Base-by-base conservation (phyloP, 2,888 invertebrate species). In the Gibbula magus region DNA sequence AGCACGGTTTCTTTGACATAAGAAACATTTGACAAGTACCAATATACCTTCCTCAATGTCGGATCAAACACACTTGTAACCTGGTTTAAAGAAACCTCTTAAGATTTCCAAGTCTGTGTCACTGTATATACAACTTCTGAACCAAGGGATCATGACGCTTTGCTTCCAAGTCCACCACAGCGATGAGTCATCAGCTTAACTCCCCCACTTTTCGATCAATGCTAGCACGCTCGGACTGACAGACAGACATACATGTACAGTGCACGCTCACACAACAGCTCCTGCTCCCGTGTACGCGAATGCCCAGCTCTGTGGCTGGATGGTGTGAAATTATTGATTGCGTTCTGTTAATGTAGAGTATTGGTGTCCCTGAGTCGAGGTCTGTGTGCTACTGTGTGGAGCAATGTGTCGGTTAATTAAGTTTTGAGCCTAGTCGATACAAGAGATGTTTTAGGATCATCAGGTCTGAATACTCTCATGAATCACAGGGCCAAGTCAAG, bases 381-480 rank as follows among this genome's bases (percentile, higher is more conserved):
- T 29, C 70, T 32, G 20, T 10, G 39, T 20, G 35, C 35, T 70
- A 70, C 35, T 20, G 35, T 70, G 70, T 70, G 70, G 20, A 70
- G 70, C 70, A 39, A 70, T 70, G 70, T 70, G 70, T 35, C 20
- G 70, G 35, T 39, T 70, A 70, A 70, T 70, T 70, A 70, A 32
- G 70, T 70, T 70, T 70, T 32, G 20, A 39, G 20, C 70, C 39
- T 13, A 61, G 61, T 39, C 70, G 70, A 39, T 39, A 70, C 18
- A 39, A 20, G 32, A 20, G 29, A 20, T 70, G 70, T 70, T 70
- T 32, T 8, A 70, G 35, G n/a, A 35, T 29, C 70, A 35, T 70
- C 70, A 70, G 39, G 70, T 70, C 70, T 16, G 39, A 70, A 39
- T 35, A n/a, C n/a, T 7, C 29, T 10, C 70, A 39, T 70, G 70